Conservation (phyloP, 2,113 vertebrate genomes). For the Nestor notabilis region DNA sequence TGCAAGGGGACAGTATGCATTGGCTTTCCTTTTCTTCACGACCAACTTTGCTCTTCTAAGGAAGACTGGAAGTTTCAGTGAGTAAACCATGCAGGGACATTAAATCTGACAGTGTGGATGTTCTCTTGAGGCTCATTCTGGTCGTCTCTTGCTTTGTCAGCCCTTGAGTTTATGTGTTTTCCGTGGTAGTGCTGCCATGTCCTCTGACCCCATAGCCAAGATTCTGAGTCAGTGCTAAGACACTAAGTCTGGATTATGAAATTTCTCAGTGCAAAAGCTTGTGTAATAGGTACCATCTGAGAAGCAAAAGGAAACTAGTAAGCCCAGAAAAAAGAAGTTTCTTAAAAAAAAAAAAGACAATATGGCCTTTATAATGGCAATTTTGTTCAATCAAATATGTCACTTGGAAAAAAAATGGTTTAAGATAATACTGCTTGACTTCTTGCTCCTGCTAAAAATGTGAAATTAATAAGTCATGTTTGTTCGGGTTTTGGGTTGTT, state of each 20-base stretch:
- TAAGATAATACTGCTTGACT: neutral
- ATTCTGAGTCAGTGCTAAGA: neutral
- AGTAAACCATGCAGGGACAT: neutral
- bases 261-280: neutral
- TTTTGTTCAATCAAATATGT: neutral
- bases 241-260: neutral
- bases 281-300: neutral
- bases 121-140: neutral
- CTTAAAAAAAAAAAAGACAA: neutral
- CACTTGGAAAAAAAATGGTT: neutral
- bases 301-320: neutral
- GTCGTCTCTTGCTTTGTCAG: neutral
- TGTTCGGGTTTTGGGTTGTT: neutral
- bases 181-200: neutral
- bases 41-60: neutral
- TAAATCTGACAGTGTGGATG: neutral
- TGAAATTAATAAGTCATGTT: neutral
- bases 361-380: neutral
- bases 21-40: neutral
- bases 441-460: neutral
- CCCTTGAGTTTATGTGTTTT: neutral
- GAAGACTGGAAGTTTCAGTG: neutral
- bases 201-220: neutral
- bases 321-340: neutral
- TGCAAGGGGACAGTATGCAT: accelerated